Evolutionary conservation across 1,140 invertebrate species (phyloP), one percentile per base, ranked within the genome.

Genomic region (Pantala flavescens): DNA sequence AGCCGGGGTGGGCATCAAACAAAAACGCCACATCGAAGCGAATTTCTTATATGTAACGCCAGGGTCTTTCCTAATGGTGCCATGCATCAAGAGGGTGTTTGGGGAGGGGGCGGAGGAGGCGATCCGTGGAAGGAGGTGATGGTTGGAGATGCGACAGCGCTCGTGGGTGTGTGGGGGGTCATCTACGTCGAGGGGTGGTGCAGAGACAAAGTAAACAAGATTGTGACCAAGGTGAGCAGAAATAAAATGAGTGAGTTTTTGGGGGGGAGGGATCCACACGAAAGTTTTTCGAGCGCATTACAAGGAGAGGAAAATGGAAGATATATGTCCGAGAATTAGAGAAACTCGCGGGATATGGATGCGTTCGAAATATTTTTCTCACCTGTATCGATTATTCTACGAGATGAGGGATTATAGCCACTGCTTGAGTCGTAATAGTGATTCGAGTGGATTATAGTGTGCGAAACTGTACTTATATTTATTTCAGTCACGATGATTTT

Each of bases 1-100:
- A 14, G 12, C 14, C 49, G 49, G 49, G 49, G 49, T 63, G 49
- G 49, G 49, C 49, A 63, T 63, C 49, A 63, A 63, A 63, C 49
- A 63, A 63, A 63, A 63, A 63, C 49, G 49, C 49, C 49, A 63
- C 49, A 63, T 63, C 49, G 49, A 63, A 63, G 49, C 49, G 49
- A 63, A 63, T 63, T 63, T 63, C 49, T 63, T 63, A 63, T 63
- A 63, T 63, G 49, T 63, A 63, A 63, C 49, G 49, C 49, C n/a
- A 63, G 49, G 49, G 49, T 63, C 49, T 63, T 63, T 12, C 49
- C 49, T 63, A 63, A 63, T 63, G 49, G 49, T 63, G 49, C 49
- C 49, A 63, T 63, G 49, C 49, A 63, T 63, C 49, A 63, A 63
- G 49, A 63, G 49, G 49, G 49, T 19, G 49, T 63, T 63, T 1